Conservation (phyloP, 2,113 vertebrate species). For the Oryzias curvinotus region DNA sequence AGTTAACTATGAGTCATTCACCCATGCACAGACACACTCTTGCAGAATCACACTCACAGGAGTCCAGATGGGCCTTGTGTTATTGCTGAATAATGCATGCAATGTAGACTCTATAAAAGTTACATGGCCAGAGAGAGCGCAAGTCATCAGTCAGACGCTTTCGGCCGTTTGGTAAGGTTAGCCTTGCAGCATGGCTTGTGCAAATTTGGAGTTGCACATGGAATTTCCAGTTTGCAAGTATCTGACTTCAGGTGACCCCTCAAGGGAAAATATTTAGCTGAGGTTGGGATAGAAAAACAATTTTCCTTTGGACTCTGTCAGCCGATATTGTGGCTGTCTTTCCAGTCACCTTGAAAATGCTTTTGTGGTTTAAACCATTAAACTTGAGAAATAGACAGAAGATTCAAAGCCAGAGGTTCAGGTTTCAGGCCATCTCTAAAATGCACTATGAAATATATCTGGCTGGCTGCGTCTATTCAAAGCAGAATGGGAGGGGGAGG, state of each 20-base stretch:
- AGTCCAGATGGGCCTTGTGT: constrained; percentile 67
- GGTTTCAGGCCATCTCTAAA: constrained; percentile 56
- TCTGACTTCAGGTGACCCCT: constrained; percentile 49
- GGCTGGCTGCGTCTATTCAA: constrained; percentile 45
- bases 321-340: constrained; percentile 60
- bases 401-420: constrained; percentile 56
- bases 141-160: constrained; percentile 37
- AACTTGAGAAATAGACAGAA: constrained; percentile 65
- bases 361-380: constrained; percentile 61
- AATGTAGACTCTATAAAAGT: constrained; percentile 76
- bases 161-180: constrained; percentile 46
- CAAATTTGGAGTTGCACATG: constrained; percentile 34
- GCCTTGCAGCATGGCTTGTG: constrained; percentile 29
- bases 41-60: constrained; percentile 30
- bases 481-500: constrained; percentile 29
- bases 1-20: constrained; percentile 57
- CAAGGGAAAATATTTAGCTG: constrained; percentile 37
- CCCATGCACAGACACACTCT: constrained; percentile 29
- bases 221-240: constrained; percentile 26
- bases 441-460: constrained; percentile 54
- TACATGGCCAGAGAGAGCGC: constrained; percentile 61
- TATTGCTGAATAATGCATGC: constrained; percentile 76
- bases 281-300: constrained; percentile 27
- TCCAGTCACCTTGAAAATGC: constrained; percentile 68
- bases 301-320: constrained; percentile 49